Conservation (phyloP, 2,888 invertebrate genomes). For the Acheta domesticus region DNA sequence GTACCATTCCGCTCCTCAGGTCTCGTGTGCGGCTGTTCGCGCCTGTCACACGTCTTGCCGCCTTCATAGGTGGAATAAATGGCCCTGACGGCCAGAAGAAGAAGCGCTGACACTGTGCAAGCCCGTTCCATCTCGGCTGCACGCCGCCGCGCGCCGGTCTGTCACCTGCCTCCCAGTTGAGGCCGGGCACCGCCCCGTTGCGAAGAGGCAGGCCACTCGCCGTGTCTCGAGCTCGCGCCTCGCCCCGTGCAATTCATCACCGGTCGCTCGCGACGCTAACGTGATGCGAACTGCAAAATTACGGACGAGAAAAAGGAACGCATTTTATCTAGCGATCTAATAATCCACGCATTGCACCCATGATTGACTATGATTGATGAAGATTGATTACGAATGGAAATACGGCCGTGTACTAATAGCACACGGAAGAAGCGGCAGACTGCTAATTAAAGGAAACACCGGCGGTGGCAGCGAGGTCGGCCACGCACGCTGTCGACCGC, state of each 20-base stretch:
- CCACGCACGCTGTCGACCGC: too few species aligned
- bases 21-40: too few species aligned
- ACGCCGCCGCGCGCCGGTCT: too few species aligned
- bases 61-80: too few species aligned
- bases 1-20: too few species aligned
- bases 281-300: neutral
- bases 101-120: too few species aligned
- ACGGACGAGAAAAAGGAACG: neutral
- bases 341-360: neutral
- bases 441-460: neutral
- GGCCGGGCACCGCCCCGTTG: too few species aligned
- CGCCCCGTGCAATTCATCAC: neutral
- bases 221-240: neutral
- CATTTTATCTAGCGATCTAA: neutral
- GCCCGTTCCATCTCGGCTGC: too few species aligned
- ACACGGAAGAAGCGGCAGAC: neutral
- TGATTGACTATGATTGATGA: constrained; percentile 18
- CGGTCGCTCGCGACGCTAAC: neutral
- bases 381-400: constrained; percentile 6
- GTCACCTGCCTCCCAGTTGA: too few species aligned
- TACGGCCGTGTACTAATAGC: neutral
- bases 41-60: too few species aligned
- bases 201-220: too few species aligned
- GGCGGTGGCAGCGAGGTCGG: neutral
- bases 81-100: too few species aligned